phyloP scores from a whole-genome alignment of 2,113 vertebrate genomes.

The Struthidea cinerea region DNA sequence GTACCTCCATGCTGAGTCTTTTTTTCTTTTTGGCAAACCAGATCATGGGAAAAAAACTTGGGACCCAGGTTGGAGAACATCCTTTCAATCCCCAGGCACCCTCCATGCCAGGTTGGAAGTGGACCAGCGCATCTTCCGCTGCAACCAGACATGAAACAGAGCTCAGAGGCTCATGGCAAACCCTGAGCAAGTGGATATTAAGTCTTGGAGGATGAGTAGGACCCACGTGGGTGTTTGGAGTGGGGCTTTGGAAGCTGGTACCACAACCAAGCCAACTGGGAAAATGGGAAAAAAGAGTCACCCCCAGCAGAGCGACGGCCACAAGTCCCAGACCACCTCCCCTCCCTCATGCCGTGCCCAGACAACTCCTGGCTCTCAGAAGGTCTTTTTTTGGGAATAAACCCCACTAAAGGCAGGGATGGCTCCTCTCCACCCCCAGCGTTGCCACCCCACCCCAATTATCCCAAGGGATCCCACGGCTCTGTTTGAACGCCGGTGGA shows the following conservation, averaged over 20 bases:
- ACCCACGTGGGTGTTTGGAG: fast-evolving
- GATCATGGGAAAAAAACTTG: fast-evolving
- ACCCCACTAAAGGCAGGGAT: background rate
- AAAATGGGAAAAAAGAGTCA: background rate
- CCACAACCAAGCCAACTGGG: background rate
- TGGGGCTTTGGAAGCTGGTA: background rate
- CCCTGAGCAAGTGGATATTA: fast-evolving
- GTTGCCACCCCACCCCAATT: fast-evolving
- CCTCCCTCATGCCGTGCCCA: background rate
- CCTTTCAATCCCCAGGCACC: background rate
- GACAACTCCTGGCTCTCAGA: fast-evolving
- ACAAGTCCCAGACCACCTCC: background rate
- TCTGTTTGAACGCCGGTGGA: background rate
- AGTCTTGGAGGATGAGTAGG: background rate
- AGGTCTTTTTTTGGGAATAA: background rate
- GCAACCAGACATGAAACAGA: fast-evolving
- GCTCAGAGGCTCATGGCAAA: background rate
- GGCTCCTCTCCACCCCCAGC: background rate
- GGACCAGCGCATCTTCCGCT: background rate
- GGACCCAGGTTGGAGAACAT: fast-evolving
- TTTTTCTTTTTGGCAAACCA: background rate
- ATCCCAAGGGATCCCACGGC: fast-evolving
- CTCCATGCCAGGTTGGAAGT: fast-evolving
- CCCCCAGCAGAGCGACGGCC: fast-evolving
- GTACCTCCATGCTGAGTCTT: background rate